These are phyloP conservation scores for Platerodrilus igneus DNA, from an alignment of 2,888 invertebrate genomes.

Conservation along the genomic window DNA sequence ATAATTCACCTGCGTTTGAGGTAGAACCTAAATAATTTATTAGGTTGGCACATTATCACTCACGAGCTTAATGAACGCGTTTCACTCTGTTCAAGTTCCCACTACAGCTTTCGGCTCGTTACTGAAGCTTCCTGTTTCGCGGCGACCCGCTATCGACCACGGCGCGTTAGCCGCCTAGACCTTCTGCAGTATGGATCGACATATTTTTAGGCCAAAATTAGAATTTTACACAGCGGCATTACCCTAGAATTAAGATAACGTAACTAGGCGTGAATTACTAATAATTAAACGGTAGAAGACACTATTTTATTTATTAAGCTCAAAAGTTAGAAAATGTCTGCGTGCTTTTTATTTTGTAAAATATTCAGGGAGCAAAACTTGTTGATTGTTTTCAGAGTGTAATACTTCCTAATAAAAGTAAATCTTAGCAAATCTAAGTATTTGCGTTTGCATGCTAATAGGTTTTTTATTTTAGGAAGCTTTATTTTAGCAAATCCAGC, in stretches of 20 bases:
- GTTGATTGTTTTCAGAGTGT: too few relatives aligned
- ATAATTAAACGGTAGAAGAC: too few relatives aligned
- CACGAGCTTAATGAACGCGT: slow-evolving; percentile 29
- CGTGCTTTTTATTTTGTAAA: too few relatives aligned
- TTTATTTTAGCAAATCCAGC: too few relatives aligned
- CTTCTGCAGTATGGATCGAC: slow-evolving; percentile 37
- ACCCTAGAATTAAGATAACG: not conserved
- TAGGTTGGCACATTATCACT: slow-evolving; percentile 35
- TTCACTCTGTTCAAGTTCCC: slow-evolving; percentile 30
- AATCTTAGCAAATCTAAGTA: too few relatives aligned
- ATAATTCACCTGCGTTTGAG: slow-evolving; percentile 25
- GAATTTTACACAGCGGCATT: slow-evolving; percentile 16
- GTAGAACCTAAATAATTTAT: slow-evolving; percentile 17
- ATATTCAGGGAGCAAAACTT: too few relatives aligned
- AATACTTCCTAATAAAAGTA: too few relatives aligned
- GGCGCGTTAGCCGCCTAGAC: slow-evolving; percentile 34
- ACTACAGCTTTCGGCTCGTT: slow-evolving; percentile 36
- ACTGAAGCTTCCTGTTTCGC: slow-evolving; percentile 35
- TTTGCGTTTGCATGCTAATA: too few relatives aligned
- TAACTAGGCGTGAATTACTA: too few relatives aligned
- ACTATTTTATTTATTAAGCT: too few relatives aligned
- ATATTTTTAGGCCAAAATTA: slow-evolving; percentile 23
- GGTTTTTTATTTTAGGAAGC: too few relatives aligned
- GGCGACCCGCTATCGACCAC: slow-evolving; percentile 38
- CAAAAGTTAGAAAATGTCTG: too few relatives aligned